Base-by-base conservation (phyloP, 2,113 vertebrate genomes). In the Hippolais icterina region DNA sequence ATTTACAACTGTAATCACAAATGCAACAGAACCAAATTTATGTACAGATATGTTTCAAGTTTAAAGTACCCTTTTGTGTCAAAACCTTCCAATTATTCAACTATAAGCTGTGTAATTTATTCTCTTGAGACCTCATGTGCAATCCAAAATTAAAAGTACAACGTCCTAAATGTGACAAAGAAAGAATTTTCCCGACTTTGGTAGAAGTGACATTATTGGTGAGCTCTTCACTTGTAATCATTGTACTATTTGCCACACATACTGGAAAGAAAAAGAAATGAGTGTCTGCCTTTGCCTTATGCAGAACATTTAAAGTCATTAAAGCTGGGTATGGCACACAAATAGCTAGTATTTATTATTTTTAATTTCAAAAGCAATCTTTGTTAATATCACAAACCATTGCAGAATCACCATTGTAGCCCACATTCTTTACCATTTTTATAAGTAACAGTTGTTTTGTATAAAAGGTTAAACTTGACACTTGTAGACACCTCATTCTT, bases 401-500 rank as follows among this genome's bases (percentile, higher is more conserved):
- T 81, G 42, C 63, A 78, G 47, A 88, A 66, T 77, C 71, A 74
- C 64, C 68, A 52, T 12, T 84, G 71, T 54, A 88, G 76, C 49
- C 59, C 15, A 1, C 74, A 89, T 52, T 77, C 33, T 80, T 56
- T 90, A 71, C 47, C 60, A 52, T 60, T 87, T 90, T 79, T 54
- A 80, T 92, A 89, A 89, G 77, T 75, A 78, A 84, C 56, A 60
- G 76, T 70, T 70, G 39, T 92, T 94, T 57, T 83, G 47, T 54
- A 47, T 20, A 72, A 93, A 94, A 96, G 75, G 66, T 93, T 93
- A 94, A 94, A 77, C 44, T 33, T 92, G 77, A 78, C 68, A 57
- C 68, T 83, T 93, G 69, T 37, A 78, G 86, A 81, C 90, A 88
- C 71, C 82, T 93, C 77, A 81, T 93, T 88, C 89, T 90, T 75